A percentile compares a stretch with the other conserved stretches of the same genome.
phyloP scores from a whole-genome alignment of 2,888 invertebrate genomes.

The Eupeodes latifasciatus region DNA sequence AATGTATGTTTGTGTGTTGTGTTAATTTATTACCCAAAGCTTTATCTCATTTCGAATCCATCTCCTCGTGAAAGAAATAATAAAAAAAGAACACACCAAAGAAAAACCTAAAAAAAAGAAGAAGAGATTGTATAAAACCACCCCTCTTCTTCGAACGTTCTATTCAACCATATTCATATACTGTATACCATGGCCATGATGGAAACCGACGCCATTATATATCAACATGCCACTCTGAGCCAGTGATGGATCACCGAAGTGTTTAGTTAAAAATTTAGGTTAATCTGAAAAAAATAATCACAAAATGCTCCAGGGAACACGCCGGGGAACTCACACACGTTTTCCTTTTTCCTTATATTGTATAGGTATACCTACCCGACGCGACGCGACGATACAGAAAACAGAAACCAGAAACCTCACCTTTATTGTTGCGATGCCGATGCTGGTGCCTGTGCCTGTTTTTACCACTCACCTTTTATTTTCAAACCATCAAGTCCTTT shows the following conservation, averaged over 20 bases:
- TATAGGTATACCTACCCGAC: too few relatives aligned
- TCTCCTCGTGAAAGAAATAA: slow-evolving; percentile 62
- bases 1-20: slow-evolving; percentile 69
- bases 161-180: slow-evolving; percentile 19
- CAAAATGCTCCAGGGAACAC: slow-evolving; percentile 72
- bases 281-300: slow-evolving; percentile 77
- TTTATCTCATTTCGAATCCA: slow-evolving; percentile 76
- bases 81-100: slow-evolving; percentile 32
- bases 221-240: slow-evolving; percentile 75
- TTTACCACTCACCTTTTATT: slow-evolving; percentile 59
- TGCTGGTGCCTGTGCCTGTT: neutral
- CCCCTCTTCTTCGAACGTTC: slow-evolving; percentile 47
- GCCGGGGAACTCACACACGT: slow-evolving; percentile 41
- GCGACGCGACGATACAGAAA: slow-evolving; percentile 29
- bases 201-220: slow-evolving; percentile 76
- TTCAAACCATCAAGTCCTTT: slow-evolving; percentile 36
- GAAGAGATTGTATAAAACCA: slow-evolving; percentile 52
- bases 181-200: slow-evolving; percentile 55
- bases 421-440: slow-evolving; percentile 41
- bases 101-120: slow-evolving; percentile 42
- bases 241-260: slow-evolving; percentile 77
- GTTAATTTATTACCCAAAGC: slow-evolving; percentile 74
- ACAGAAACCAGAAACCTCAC: slow-evolving; percentile 61
- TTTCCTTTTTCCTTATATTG: neutral
- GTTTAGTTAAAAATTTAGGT: slow-evolving; percentile 77